Evolutionary conservation across 2,113 vertebrate genomes (phyloP), one percentile per base, ranked within the genome.

Genomic region (Cyrtonyx montezumae): DNA sequence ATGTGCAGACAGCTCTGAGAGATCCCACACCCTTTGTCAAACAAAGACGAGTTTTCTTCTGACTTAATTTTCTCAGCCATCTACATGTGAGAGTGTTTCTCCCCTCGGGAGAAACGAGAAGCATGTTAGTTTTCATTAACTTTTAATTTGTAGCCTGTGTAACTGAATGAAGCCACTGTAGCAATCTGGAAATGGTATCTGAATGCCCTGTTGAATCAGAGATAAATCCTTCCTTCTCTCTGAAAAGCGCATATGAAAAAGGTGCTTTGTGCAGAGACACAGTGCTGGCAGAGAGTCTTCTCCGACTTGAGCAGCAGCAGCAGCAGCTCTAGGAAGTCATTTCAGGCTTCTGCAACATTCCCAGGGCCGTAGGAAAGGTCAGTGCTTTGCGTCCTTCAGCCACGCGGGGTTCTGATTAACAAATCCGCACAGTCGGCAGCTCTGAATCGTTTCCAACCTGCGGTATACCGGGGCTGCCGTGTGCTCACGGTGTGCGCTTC

Each of bases 351-450:
- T 28, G 51, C 37, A 63, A 30, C 37, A 26, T 77, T 91, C 78
- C 59, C 55, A 65, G 79, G n/a, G 56, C 82, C 86, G 73, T 66
- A 69, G 69, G 71, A 94, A 93, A 95, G 95, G 93, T 96, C 90
- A 94, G 16, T 5, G 32, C 43, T 26, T 40, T 61, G 74, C 61
- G 95, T 92, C 94, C 91, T 95, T 96, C 91, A 92, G 68, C 56
- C 3, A 1, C 6, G 17, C 6, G 26, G 62, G 32, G 84, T 37
- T 93, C 58, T 65, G 85, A 80, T 83, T 88, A 91, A 79, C 79
- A 71, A 93, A 61, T 86, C 84, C 65, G 48, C 1, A 0, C 49
- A 0, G 11, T 16, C 1, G 45, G 48, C 89, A 61, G 0, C 59
- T 91, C 79, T 71, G 93, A 85, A 36, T 36, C 40, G 40, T 66